phyloP scores from a whole-genome alignment of 2,888 invertebrate genomes.

The Halictus ligatus region DNA sequence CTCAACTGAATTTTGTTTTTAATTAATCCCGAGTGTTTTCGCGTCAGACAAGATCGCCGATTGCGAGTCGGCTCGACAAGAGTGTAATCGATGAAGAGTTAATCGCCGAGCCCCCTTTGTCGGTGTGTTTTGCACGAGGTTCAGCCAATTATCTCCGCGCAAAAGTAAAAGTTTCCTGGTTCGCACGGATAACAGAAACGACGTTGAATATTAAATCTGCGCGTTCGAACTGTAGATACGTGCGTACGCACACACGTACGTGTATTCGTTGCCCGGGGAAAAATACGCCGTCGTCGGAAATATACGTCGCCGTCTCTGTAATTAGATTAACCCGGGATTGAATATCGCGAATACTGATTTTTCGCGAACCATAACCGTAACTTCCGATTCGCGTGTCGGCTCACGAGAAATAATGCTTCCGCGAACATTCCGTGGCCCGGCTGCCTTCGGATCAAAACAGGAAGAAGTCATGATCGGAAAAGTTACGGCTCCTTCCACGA shows the following conservation, averaged over 20 bases:
- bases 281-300: constrained; percentile 18
- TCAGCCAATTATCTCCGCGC: not conserved
- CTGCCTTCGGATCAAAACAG: constrained; percentile 31
- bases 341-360: constrained; percentile 7
- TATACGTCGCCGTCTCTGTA: constrained; percentile 14
- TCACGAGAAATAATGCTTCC: constrained; percentile 10
- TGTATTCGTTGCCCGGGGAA: no score
- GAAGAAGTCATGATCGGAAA: not conserved
- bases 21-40: constrained; percentile 1
- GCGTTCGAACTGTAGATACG: not conserved
- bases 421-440: not conserved
- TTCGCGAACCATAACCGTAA: not conserved
- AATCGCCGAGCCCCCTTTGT: not conserved
- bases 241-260: not conserved
- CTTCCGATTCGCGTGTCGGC: not conserved
- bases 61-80: not conserved
- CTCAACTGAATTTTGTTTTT: not conserved
- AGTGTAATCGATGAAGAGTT: constrained; percentile 16
- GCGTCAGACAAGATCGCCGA: not conserved
- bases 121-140: not conserved
- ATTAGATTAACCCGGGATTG: constrained; percentile 4
- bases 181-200: not conserved
- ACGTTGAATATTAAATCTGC: constrained; percentile 4
- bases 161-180: not conserved
- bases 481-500: not conserved